Evolutionary conservation across 2,888 invertebrate genomes (phyloP), one percentile per base, ranked within the genome.

Genomic region (Pediacus dermestoides): DNA sequence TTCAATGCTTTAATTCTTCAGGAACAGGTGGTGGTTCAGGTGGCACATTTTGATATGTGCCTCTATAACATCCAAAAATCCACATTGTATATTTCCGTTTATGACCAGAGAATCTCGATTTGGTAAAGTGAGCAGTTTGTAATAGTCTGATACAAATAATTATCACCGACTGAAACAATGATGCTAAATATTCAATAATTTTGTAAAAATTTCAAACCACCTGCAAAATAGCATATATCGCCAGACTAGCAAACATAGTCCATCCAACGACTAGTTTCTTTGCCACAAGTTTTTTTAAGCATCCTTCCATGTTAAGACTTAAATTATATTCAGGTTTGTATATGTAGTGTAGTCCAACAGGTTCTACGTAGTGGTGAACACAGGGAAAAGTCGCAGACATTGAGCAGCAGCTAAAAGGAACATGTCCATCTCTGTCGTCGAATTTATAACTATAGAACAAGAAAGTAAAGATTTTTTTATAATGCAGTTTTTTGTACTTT

Each of bases 341-440:
- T 38, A 74, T 69, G 53, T 79, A 80, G 13, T 73, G 71, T 4
- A 60, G 61, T n/a, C 75, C 74, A n/a, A 63, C 62, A 44, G 70
- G 67, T 26, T 76, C 74, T 25, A 80, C 64, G 6, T 75, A 71
- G 42, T 77, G 76, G 48, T 80, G 80, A 25, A 80, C 74, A 54
- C 80, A 81, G 1, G 77, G 77, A 51, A 69, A 74, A 16, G 71
- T 61, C 1, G 71, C 70, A 21, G 72, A 69, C 53, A 74, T 73
- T 1, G 76, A 73, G 50, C 80, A 81, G 52, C 81, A 81, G 53
- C 80, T 80, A 59, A 78, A 80, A 0, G 81, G 80, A 0, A 78
- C 76, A 44, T 76, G 76, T 44, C 76, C 77, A 13, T 53, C 45
- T n/a, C n/a, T n/a, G n/a, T n/a, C n/a, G n/a, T n/a, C n/a, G n/a